phyloP scores from a whole-genome alignment of 2,888 invertebrate species.

The Sicus ferrugineus region DNA sequence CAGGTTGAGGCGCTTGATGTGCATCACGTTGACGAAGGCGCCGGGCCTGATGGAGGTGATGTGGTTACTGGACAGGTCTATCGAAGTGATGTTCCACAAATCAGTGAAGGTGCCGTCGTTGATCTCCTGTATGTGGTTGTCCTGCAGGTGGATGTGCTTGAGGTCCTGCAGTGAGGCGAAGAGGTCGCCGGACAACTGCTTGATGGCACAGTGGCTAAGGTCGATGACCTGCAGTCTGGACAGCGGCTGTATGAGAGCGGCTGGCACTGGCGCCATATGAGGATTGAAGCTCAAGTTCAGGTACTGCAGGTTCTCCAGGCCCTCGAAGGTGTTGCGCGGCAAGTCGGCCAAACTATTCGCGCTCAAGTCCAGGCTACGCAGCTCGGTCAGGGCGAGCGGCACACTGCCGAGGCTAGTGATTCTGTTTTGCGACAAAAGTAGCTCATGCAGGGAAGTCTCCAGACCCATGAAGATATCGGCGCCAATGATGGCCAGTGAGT shows the following conservation, averaged over 20 bases:
- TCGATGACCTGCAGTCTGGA: constrained; percentile 75
- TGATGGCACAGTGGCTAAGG: constrained; percentile 77
- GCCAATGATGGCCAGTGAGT: constrained; percentile 75
- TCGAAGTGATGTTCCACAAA: constrained; percentile 75
- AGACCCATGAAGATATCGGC: constrained; percentile 80
- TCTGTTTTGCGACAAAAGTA: constrained; percentile 79
- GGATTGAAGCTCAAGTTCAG: constrained; percentile 81
- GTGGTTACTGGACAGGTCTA: constrained; percentile 82
- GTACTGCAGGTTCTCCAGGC: constrained; percentile 73
- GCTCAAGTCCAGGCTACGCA: constrained; percentile 79
- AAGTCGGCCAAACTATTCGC: constrained; percentile 80
- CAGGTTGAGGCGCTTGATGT: constrained; percentile 75
- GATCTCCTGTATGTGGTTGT: constrained; percentile 80
- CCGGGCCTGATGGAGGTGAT: constrained; percentile 78
- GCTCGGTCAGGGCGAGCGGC: constrained; percentile 70
- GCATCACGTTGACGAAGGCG: constrained; percentile 80
- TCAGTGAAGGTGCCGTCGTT: constrained; percentile 80
- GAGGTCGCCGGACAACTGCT: constrained; percentile 76
- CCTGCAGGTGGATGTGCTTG: constrained; percentile 73
- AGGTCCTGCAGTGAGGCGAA: constrained; percentile 74
- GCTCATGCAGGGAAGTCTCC: constrained; percentile 74
- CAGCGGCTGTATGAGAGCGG: constrained; percentile 75
- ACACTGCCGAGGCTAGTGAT: constrained; percentile 73
- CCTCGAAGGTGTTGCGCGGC: constrained; percentile 73
- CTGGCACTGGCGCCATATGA: constrained; percentile 72